phyloP scores from a whole-genome alignment of 2,797 vertebrate genomes.

The Silurus aristotelis region DNA sequence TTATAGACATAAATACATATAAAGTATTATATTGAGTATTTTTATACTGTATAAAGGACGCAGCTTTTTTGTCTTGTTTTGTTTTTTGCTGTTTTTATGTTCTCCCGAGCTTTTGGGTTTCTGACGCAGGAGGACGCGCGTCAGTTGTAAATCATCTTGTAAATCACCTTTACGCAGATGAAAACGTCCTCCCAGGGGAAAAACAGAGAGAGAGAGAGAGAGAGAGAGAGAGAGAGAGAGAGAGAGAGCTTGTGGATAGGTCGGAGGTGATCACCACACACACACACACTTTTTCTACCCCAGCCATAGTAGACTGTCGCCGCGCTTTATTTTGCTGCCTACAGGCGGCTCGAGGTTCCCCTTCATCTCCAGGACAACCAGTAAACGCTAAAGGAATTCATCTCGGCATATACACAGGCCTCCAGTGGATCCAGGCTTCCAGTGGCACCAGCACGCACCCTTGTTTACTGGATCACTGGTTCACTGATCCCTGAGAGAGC shows the following conservation, averaged over 20 bases:
- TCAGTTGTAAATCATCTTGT: constrained; percentile 38
- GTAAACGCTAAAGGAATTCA: constrained; percentile 62
- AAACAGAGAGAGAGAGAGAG: not conserved
- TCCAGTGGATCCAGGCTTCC: not conserved
- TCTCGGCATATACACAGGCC: not conserved
- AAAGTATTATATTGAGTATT: not conserved
- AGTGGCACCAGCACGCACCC: constrained; percentile 2
- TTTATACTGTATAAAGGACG: not conserved
- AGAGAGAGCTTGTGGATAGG: not conserved
- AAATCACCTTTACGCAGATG: constrained; percentile 19
- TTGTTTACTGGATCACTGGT: not conserved
- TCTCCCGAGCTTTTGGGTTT: not conserved
- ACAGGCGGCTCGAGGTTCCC: constrained; percentile 43
- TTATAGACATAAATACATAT: not conserved
- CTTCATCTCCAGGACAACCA: constrained; percentile 68
- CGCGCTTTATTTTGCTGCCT: constrained; percentile 35
- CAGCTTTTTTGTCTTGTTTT: not conserved
- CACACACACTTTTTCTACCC: constrained; percentile 19
- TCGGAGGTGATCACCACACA: constrained; percentile 10
- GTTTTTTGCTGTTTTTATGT: not conserved
- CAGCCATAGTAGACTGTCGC: not conserved
- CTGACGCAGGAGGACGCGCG: constrained; percentile 27
- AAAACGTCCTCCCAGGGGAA: not conserved
- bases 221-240: too few relatives aligned
- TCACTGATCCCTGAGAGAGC: not conserved